Base-by-base conservation (phyloP, 2,888 invertebrate genomes). In the Drosophila silvestris region DNA sequence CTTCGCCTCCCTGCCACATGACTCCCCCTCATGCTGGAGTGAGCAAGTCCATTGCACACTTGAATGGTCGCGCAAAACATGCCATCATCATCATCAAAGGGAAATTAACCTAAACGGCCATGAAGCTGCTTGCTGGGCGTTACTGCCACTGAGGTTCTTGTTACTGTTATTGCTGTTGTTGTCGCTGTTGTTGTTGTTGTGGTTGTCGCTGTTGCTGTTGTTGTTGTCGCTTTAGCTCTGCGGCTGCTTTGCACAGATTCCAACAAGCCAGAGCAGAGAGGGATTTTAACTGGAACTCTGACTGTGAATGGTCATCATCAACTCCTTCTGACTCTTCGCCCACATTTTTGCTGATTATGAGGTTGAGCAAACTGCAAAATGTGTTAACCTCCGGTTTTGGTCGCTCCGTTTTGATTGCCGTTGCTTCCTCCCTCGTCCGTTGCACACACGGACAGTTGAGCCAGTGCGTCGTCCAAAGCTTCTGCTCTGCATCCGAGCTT, bases 61-160 rank as follows among this genome's bases (percentile, higher is more conserved):
- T 91, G 90, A 91, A 85, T 91, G 89, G 90, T 69, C 84, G 82
- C 90, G 82, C 87, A 85, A 78, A 91, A 84, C 90, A 90, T 86
- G 83, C 81, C 83, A 89, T 85, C 90, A 89, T 88, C 84, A 88
- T 83, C 85, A 85, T 91, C 91, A 91, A 91, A 91, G 92, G 90
- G 82, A 91, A 91, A 91, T 90, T 91, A 91, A 92, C 91, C 91
- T 89, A 90, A 90, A 85, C 82, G 90, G 79, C 90, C 87, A 81
- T 87, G 83, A 86, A 89, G 85, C 85, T 82, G 79, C 76, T 79
- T 79, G 79, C 56, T 72, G 79, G 76, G 80, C 80, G 80, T 79
- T 79, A 19, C 78, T 76, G 76, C 80, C 65, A 57, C 76, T 44
- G 81, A 72, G 70, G 56, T 71, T 57, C 70, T 58, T 50, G 37